These are phyloP conservation scores for Lagopus leucura DNA, from an alignment of 2,113 vertebrate species.

Conservation along the genomic window DNA sequence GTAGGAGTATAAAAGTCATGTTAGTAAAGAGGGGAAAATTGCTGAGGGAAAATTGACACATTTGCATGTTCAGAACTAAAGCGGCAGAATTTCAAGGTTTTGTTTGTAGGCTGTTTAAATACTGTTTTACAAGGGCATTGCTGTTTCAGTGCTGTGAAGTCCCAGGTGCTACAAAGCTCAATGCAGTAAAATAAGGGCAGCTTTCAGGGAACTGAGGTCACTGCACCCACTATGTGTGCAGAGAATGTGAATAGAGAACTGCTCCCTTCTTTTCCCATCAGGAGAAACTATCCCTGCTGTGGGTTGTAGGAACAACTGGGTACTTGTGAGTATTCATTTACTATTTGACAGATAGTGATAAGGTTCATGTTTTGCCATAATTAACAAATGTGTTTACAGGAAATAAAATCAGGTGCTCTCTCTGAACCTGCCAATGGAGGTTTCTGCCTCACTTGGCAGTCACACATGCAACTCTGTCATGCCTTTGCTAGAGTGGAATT, in stretches of 20 bases:
- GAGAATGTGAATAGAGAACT: fast-evolving
- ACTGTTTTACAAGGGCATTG: neutral
- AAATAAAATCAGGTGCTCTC: neutral
- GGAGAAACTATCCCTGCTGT: neutral
- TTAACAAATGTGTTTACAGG: neutral
- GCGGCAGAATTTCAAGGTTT: neutral
- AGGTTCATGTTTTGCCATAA: neutral
- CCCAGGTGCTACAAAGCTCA: neutral
- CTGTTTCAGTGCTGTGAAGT: neutral
- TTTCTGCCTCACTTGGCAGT: neutral
- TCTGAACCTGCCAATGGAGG: neutral
- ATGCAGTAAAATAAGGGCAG: neutral
- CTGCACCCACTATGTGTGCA: neutral
- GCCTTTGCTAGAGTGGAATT: neutral
- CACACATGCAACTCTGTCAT: neutral
- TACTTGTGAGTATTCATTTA: neutral
- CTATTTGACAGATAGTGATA: neutral
- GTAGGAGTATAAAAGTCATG: neutral
- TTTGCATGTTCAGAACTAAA: neutral
- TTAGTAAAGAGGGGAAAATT: neutral
- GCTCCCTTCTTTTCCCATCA: neutral
- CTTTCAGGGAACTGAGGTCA: neutral
- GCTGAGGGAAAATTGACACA: neutral
- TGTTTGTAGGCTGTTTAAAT: neutral
- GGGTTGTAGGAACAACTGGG: neutral